Conservation (phyloP, 92 coral and sea anemone genomes). For the Epizoanthus scotinus region DNA sequence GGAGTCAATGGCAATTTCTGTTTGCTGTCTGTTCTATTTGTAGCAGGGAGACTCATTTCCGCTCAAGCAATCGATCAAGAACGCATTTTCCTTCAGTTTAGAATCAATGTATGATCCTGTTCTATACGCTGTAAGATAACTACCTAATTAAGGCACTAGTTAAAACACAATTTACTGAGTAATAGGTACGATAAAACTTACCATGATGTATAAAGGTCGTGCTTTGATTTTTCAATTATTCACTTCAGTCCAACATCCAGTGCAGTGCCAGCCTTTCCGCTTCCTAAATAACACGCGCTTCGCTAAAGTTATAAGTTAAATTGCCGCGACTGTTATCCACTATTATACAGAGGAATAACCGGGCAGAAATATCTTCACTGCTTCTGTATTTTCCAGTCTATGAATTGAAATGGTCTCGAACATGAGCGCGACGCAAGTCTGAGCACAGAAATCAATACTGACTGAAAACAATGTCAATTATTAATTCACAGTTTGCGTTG, state of each 20-base stretch:
- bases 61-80: constrained; percentile 11
- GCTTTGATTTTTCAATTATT: neutral
- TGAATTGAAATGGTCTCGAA: constrained; percentile 13
- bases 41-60: constrained; percentile 2
- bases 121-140: neutral
- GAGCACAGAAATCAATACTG: constrained; percentile 8
- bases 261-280: no score
- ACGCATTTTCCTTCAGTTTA: neutral
- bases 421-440: neutral
- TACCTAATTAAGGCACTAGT: neutral
- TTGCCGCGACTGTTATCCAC: neutral
- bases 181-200: neutral
- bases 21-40: neutral
- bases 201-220: constrained; percentile 19
- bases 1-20: constrained; percentile 5
- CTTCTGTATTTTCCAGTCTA: no score
- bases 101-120: neutral
- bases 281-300: neutral
- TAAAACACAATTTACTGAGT: neutral
- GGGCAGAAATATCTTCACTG: neutral
- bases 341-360: no score
- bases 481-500: constrained; percentile 7
- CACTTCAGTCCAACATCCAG: constrained; percentile 1
- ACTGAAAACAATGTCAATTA: constrained; percentile 23
- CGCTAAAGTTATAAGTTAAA: neutral